Base-by-base conservation (phyloP, 1,140 invertebrate genomes). In the Diprion similis region DNA sequence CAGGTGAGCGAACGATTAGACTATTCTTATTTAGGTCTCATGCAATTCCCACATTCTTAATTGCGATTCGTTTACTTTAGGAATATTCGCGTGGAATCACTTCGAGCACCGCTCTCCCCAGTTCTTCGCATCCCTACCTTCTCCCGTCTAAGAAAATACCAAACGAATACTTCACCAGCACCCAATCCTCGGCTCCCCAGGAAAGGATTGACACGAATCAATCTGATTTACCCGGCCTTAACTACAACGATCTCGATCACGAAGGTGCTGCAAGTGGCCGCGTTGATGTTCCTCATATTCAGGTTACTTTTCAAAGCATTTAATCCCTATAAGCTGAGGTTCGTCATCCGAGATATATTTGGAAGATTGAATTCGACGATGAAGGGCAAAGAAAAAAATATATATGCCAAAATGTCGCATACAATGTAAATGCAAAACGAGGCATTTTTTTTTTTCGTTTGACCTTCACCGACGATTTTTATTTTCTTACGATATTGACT, bases 111-210 rank as follows among this genome's bases (percentile, higher is more conserved):
- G 73, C 80, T 46, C 72, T 76, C 10, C 81, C 83, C 18, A 87
- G 80, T 72, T 80, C 81, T 19, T 79, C 81, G 46, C 82, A 80
- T 75, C 91, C 89, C 77, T 90, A 90, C 82, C 89, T 90, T 69
- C 89, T 85, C 8, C 86, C 88, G 11, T 91, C 92, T 15, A 95
- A 95, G 84, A 90, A 93, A 83, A 95, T 95, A 74, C 94, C 94
- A 51, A 88, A 91, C 10, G 92, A 94, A 78, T 95, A 93, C 84
- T 89, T 95, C n/a, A 93, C 92, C 1, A 93, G 92, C 8, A 89
- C 88, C 2, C 82, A 88, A 68, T 85, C 51, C n/a, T 59, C 89
- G 6, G 79, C 76, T 75, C 83, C 76, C 48, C 84, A 79, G 78
- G 82, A 86, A 66, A 85, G 82, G 64, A 83, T 75, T 7, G 81